phyloP scores from a whole-genome alignment of 2,797 vertebrate genomes.

The Lophura swinhoii region DNA sequence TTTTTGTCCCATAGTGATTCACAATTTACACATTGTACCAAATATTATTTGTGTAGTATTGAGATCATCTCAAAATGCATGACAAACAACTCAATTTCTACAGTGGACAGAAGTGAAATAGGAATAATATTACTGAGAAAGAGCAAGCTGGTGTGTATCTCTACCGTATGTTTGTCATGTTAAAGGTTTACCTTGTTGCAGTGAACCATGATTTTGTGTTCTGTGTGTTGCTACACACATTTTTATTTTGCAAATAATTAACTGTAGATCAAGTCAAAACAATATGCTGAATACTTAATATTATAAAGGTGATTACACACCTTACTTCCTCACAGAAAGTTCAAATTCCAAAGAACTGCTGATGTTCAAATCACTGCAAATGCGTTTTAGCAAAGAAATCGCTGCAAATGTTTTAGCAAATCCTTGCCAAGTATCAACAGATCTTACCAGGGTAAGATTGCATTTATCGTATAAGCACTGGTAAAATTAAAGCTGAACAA shows the following conservation, averaged over 20 bases:
- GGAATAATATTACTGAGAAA: not conserved
- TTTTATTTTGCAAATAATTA: not conserved
- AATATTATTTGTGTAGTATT: not conserved
- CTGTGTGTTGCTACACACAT: not conserved
- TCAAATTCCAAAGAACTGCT: not conserved
- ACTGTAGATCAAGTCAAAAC: not conserved
- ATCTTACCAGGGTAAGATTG: not conserved
- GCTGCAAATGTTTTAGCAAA: not conserved
- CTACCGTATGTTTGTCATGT: too few species aligned
- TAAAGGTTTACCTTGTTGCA: not conserved
- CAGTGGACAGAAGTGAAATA: not conserved
- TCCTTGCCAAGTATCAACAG: not conserved
- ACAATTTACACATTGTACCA: not conserved
- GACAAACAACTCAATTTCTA: not conserved
- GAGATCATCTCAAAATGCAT: not conserved
- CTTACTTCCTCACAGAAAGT: not conserved
- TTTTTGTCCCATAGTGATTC: not conserved
- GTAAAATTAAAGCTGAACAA: not conserved
- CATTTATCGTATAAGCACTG: not conserved
- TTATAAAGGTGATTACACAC: not conserved
- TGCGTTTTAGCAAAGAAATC: not conserved
- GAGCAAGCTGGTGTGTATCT: not conserved
- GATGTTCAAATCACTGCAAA: not conserved
- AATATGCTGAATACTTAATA: not conserved
- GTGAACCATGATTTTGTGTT: not conserved